phyloP scores from a whole-genome alignment of 2,797 vertebrate species.

The Echiichthys vipera region DNA sequence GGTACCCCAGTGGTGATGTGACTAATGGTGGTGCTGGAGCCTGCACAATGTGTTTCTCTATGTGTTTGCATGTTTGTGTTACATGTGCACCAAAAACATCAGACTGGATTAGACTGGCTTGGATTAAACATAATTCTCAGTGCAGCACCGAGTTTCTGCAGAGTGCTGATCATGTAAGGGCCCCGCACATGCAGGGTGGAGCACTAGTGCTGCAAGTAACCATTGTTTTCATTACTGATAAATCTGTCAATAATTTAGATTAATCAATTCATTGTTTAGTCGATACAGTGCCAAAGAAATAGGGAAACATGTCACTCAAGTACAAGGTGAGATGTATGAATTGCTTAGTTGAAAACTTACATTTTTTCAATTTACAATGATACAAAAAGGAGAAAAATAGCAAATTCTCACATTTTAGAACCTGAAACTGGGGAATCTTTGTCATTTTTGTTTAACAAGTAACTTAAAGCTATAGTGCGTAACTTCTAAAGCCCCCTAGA shows the following conservation, averaged over 20 bases:
- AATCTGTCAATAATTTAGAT: not conserved
- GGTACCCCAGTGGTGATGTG: conserved; percentile 47
- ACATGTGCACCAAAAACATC: conserved; percentile 37
- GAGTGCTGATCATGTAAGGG: conserved; percentile 38
- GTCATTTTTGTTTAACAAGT: not conserved
- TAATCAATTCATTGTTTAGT: not conserved
- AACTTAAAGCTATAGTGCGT: too few species aligned
- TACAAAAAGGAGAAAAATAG: conserved; percentile 2
- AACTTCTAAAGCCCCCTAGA: too few species aligned
- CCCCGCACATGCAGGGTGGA: too few species aligned
- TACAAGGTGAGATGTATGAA: not conserved
- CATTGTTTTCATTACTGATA: not conserved
- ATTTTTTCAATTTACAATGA: not conserved
- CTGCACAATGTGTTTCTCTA: conserved; percentile 31
- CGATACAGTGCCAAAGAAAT: not conserved
- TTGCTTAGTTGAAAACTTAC: not conserved
- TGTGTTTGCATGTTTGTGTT: conserved; percentile 52
- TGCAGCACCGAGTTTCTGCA: conserved; percentile 29
- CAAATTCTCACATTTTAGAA: conserved; percentile 17
- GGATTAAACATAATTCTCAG: conserved; percentile 52
- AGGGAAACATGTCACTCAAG: not conserved
- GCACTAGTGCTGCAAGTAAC: not conserved
- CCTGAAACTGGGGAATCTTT: not conserved
- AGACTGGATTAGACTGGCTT: conserved; percentile 61
- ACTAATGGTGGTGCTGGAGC: conserved; percentile 55